Evolutionary conservation across 2,888 invertebrate species (phyloP).

Genomic region (Melanotus villosus): DNA sequence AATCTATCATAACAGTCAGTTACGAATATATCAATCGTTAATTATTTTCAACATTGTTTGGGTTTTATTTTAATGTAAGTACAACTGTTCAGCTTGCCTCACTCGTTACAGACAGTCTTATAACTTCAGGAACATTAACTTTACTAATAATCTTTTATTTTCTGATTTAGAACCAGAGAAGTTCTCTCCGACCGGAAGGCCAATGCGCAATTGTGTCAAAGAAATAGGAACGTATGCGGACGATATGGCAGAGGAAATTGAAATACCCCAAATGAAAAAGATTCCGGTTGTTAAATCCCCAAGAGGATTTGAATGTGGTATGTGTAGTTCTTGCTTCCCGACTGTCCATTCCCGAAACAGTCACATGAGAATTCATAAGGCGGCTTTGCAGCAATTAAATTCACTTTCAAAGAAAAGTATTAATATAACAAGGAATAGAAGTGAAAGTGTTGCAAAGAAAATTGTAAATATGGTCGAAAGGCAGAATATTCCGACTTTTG

Average conservation of each 20-base stretch:
- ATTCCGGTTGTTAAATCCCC: slow-evolving; percentile 43
- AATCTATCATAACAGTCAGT: too few species aligned
- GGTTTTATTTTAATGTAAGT: too few species aligned
- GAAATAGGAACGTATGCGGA: slow-evolving; percentile 64
- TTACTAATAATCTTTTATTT: too few species aligned
- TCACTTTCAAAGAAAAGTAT: slow-evolving; percentile 39
- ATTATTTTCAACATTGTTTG: too few species aligned
- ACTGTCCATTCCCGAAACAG: slow-evolving; percentile 66
- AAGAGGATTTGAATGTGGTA: slow-evolving; percentile 63
- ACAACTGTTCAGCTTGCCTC: too few species aligned
- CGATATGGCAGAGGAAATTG: slow-evolving; percentile 45
- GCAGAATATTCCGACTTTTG: slow-evolving; percentile 25
- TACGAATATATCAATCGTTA: too few species aligned
- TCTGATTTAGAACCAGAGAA: slow-evolving; percentile 38
- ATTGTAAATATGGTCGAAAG: slow-evolving; percentile 26
- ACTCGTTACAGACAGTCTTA: too few species aligned
- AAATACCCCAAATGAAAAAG: slow-evolving; percentile 29
- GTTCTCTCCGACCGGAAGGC: slow-evolving; percentile 59
- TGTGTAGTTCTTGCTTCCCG: slow-evolving; percentile 66
- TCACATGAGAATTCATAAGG: slow-evolving; percentile 68
- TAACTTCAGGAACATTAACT: too few species aligned
- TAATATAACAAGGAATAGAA: slow-evolving; percentile 26
- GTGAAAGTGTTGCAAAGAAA: slow-evolving; percentile 30
- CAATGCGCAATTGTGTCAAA: slow-evolving; percentile 63
- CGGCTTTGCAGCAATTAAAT: slow-evolving; percentile 44